Percentiles rank a stretch among this genome's conserved stretches.
These are phyloP conservation scores for Melanargia galathea DNA, from an alignment of 2,888 invertebrate genomes.

Conservation along the genomic window DNA sequence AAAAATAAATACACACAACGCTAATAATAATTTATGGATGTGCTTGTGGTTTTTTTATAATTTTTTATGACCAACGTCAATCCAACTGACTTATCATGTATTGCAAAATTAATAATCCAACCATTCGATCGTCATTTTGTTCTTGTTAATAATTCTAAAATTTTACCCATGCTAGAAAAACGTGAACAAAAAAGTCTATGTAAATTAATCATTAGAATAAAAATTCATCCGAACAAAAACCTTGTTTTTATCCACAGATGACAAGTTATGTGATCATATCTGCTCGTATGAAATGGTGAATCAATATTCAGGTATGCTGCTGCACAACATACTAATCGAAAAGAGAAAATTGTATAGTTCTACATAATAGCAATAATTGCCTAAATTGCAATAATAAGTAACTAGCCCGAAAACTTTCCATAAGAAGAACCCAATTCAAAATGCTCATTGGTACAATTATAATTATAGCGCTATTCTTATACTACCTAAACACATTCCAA, in stretches of 20 bases:
- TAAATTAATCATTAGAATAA: not conserved
- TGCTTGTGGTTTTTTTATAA: no score
- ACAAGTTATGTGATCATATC: not conserved
- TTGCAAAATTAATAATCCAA: no score
- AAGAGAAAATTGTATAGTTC: not conserved
- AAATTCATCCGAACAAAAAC: conserved; percentile 2
- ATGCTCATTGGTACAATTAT: no score
- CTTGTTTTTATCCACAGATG: not conserved
- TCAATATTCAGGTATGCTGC: no score
- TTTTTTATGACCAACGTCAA: no score
- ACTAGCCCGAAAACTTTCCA: not conserved
- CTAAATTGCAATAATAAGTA: no score
- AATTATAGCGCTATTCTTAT: no score
- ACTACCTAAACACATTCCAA: no score
- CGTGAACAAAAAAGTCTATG: not conserved
- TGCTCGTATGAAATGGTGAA: not conserved
- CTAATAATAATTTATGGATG: no score
- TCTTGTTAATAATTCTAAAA: not conserved
- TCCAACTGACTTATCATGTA: no score
- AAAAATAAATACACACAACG: no score
- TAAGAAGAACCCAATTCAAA: not conserved
- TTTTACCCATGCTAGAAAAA: not conserved
- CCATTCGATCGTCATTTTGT: not conserved
- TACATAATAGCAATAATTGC: no score
- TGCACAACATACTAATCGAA: not conserved